phyloP scores from a whole-genome alignment of 2,797 vertebrate species.

The Pipistrellus nathusii region DNA sequence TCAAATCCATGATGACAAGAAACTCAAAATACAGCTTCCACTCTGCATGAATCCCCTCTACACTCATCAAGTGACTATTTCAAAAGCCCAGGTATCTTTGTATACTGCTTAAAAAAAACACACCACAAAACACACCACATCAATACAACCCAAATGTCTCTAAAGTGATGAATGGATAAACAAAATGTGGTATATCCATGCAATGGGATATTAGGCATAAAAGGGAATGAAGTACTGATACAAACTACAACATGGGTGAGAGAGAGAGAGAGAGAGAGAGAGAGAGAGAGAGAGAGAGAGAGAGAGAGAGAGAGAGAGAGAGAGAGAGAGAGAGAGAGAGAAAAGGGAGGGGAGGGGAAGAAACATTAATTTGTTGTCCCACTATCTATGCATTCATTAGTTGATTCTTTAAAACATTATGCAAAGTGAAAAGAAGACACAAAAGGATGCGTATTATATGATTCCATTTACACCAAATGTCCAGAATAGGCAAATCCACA shows the following conservation, averaged over 20 bases:
- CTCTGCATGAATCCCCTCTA: not conserved
- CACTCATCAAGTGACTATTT: not conserved
- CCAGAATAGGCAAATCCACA: not conserved
- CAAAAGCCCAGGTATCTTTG: not conserved
- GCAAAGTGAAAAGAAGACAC: not conserved
- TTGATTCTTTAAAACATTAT: not conserved
- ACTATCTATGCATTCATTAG: too few relatives aligned
- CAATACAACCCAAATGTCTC: not conserved
- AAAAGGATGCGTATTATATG: not conserved
- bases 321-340: too few relatives aligned
- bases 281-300: too few relatives aligned
- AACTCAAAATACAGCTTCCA: not conserved
- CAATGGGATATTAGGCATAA: not conserved
- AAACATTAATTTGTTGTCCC: too few relatives aligned
- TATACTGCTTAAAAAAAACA: not conserved
- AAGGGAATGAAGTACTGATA: not conserved
- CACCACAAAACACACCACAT: not conserved
- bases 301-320: not conserved
- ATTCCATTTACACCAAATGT: not conserved
- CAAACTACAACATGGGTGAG: not conserved
- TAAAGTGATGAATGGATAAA: conserved; percentile 8
- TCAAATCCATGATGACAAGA: not conserved
- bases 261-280: not conserved
- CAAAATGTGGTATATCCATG: not conserved
- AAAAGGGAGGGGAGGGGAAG: too few relatives aligned